Evolutionary conservation across 2,888 invertebrate species (phyloP).

Genomic region (Eustalomyia histrio): DNA sequence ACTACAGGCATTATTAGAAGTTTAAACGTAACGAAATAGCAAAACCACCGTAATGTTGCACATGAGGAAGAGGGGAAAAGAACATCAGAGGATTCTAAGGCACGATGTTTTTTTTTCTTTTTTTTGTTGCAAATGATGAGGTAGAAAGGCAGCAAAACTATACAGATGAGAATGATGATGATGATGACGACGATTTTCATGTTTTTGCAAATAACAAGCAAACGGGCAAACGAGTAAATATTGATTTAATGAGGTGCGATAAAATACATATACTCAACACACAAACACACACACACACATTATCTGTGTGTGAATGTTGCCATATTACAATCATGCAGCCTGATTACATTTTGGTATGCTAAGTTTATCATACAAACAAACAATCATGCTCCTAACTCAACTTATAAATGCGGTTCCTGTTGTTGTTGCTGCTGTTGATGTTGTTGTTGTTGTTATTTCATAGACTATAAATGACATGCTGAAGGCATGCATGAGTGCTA

Average conservation of each 20-base stretch:
- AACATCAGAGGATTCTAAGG: constrained; percentile 27
- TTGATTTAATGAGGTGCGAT: constrained; percentile 76
- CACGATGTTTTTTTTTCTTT: constrained; percentile 34
- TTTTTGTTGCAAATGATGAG: constrained; percentile 21
- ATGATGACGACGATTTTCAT: constrained; percentile 56
- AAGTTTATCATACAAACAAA: constrained; percentile 56
- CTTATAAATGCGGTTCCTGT: constrained; percentile 25
- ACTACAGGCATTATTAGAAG: constrained; percentile 43
- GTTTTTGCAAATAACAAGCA: constrained; percentile 54
- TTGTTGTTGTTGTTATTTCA: constrained; percentile 35
- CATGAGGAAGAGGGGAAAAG: neutral
- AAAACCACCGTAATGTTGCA: constrained; percentile 29
- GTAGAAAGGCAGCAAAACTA: constrained; percentile 31
- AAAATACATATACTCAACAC: constrained; percentile 64
- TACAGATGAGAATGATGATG: constrained; percentile 45
- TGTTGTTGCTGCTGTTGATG: neutral
- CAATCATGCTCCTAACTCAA: constrained; percentile 41
- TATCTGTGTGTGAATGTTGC: neutral
- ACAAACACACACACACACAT: constrained; percentile 8
- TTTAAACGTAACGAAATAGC: constrained; percentile 42
- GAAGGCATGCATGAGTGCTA: constrained; percentile 63
- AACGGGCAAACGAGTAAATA: constrained; percentile 71
- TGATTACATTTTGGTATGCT: constrained; percentile 62
- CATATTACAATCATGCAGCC: constrained; percentile 33
- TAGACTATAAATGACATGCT: constrained; percentile 64